phyloP scores from a whole-genome alignment of 2,888 invertebrate species.

The Megaustenia siamemsis region DNA sequence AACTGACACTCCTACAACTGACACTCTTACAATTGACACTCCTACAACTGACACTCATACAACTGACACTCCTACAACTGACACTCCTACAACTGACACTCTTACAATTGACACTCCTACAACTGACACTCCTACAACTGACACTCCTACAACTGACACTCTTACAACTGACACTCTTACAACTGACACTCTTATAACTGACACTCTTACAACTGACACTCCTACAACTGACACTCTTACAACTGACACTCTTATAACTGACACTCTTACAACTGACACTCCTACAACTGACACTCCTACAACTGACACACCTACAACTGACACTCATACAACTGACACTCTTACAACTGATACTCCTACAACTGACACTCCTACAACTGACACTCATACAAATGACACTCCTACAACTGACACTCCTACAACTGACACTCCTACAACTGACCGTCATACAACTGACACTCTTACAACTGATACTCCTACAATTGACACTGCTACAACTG shows the following conservation, averaged over 20 bases:
- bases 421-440: not conserved
- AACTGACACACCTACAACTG: not conserved
- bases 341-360: not conserved
- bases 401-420: not conserved
- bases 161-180: not conserved
- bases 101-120: not conserved
- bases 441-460: not conserved
- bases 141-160: not conserved
- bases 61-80: not conserved
- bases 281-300: not conserved
- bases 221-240: not conserved
- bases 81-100: not conserved
- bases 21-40: not conserved
- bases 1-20: too few relatives aligned
- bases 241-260: not conserved
- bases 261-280: not conserved
- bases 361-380: not conserved
- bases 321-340: not conserved
- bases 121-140: not conserved
- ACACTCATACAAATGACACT: too few relatives aligned
- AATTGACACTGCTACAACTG: not conserved
- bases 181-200: constrained; percentile 1
- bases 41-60: not conserved
- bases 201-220: not conserved
- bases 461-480: not conserved